Evolutionary conservation across 2,888 invertebrate species (phyloP).

Genomic region (Mantis religiosa): DNA sequence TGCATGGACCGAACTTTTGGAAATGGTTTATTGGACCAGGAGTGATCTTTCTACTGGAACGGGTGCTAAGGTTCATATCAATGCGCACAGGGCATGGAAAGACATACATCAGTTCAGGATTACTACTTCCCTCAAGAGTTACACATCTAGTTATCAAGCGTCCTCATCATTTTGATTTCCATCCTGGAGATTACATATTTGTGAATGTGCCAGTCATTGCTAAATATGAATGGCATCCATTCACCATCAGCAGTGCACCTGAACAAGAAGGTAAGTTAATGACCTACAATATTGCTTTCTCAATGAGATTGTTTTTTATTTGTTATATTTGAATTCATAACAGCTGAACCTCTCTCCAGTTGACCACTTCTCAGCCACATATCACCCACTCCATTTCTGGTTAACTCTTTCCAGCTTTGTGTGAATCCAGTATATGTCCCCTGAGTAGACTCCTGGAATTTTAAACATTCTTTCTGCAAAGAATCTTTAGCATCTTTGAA

Average conservation of each 20-base stretch:
- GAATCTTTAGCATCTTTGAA: no score
- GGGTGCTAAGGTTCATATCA: slow-evolving; percentile 56
- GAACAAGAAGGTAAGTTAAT: slow-evolving; percentile 68
- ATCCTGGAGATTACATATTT: slow-evolving; percentile 91
- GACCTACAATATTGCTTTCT: not conserved
- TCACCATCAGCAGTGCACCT: slow-evolving; percentile 93
- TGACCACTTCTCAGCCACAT: no score
- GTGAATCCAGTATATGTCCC: no score
- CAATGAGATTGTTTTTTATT: no score
- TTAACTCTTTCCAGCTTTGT: no score
- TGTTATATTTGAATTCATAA: no score
- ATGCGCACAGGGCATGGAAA: slow-evolving; percentile 70
- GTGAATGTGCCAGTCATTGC: slow-evolving; percentile 90
- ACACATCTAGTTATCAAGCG: slow-evolving; percentile 86
- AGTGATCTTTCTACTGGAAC: slow-evolving; percentile 71
- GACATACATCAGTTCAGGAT: slow-evolving; percentile 84
- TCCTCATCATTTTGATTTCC: slow-evolving; percentile 80
- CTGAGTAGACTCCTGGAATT: no score
- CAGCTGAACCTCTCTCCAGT: no score
- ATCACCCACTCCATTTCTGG: no score
- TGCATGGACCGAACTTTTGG: slow-evolving; percentile 93
- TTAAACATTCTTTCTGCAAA: no score
- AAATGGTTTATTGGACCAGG: slow-evolving; percentile 89
- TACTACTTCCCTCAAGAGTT: slow-evolving; percentile 82
- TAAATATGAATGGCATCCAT: slow-evolving; percentile 94